phyloP scores from a whole-genome alignment of 2,888 invertebrate species.

The Mesoligia furuncula region DNA sequence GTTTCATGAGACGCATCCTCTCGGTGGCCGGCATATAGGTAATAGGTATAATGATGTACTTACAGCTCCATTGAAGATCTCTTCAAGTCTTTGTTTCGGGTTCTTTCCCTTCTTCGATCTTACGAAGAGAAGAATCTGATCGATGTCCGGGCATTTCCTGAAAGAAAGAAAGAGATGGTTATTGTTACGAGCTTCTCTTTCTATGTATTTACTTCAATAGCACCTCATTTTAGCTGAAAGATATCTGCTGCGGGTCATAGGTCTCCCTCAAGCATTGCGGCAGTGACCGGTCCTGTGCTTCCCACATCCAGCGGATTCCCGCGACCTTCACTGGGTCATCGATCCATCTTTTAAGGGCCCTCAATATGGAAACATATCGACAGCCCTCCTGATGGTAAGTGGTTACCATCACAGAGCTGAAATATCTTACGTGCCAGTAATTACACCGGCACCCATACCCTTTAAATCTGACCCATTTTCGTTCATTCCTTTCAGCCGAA shows the following conservation, averaged over 20 bases:
- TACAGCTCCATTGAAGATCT: constrained; percentile 95
- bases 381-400: too few relatives aligned
- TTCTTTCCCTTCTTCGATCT: constrained; percentile 96
- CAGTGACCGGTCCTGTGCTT: too few relatives aligned
- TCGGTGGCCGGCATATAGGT: not conserved
- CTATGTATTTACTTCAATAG: not conserved
- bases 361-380: too few relatives aligned
- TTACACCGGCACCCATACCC: too few relatives aligned
- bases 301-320: not conserved
- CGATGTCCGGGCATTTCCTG: constrained; percentile 93
- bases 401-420: too few relatives aligned
- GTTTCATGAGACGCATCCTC: too few relatives aligned
- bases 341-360: too few relatives aligned
- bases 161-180: constrained; percentile 61
- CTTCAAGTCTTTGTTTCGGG: constrained; percentile 94
- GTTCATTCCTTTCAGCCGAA: too few relatives aligned
- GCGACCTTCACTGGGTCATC: too few relatives aligned
- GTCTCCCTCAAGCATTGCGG: not conserved
- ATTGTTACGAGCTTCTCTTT: not conserved
- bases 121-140: constrained; percentile 95
- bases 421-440: too few relatives aligned
- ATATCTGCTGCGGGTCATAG: not conserved
- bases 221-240: too few relatives aligned
- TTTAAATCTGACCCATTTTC: too few relatives aligned
- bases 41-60: constrained; percentile 77